A percentile compares a stretch with the other conserved stretches of the same genome.
phyloP scores from a whole-genome alignment of 2,888 invertebrate genomes.

The Mythimna pallens region DNA sequence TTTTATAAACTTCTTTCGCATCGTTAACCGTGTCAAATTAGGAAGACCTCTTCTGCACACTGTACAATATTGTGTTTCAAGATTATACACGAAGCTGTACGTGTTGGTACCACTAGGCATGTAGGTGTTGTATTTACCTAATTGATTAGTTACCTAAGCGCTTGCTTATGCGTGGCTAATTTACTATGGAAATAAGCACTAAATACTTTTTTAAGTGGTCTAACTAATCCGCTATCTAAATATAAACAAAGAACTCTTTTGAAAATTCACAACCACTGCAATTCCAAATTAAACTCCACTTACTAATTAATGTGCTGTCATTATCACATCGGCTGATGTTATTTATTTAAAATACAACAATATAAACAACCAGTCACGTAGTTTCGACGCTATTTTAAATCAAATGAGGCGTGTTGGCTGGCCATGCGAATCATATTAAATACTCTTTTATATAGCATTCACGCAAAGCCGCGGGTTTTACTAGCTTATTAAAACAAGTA shows the following conservation, averaged over 20 bases:
- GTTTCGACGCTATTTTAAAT: slow-evolving; percentile 48
- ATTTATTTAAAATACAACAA: slow-evolving; percentile 46
- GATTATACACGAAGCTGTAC: too few species aligned
- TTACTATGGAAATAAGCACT: background rate
- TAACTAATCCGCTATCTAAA: background rate
- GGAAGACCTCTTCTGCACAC: too few species aligned
- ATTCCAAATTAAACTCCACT: slow-evolving; percentile 1
- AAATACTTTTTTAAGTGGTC: background rate
- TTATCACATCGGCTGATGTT: slow-evolving; percentile 24
- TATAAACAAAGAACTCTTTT: background rate
- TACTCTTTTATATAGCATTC: slow-evolving; percentile 49
- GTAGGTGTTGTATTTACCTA: background rate
- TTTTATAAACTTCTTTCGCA: too few species aligned
- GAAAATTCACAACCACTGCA: background rate
- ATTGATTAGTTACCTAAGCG: background rate
- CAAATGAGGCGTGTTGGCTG: slow-evolving; percentile 50
- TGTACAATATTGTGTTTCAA: too few species aligned
- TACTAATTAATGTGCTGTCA: slow-evolving; percentile 36
- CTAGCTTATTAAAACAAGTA: slow-evolving; percentile 58
- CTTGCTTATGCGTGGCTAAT: background rate
- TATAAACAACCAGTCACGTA: slow-evolving; percentile 39
- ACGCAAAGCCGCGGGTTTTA: slow-evolving; percentile 50
- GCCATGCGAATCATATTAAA: slow-evolving; percentile 49
- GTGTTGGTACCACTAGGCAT: background rate
- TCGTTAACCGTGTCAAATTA: too few species aligned